Evolutionary conservation across 2,113 vertebrate genomes (phyloP), one percentile per base, ranked within the genome.

Genomic region (Muntiacus muntjak): DNA sequence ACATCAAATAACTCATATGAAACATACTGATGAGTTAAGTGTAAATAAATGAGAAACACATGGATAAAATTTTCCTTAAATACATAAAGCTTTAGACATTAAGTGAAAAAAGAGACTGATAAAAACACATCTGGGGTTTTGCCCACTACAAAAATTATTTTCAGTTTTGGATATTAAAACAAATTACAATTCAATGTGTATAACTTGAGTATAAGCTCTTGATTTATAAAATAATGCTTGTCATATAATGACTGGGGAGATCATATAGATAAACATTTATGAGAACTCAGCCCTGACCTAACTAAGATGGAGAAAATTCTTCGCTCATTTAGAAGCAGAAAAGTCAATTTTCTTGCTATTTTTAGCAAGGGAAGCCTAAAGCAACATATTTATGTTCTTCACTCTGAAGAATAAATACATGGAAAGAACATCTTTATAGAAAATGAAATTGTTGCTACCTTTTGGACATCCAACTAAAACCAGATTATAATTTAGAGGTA

Each of bases 31-130:
- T 98, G 97, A 97, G 95, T 98, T 98, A 98, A 98, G 97, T 97
- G 93, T 98, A 97, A 98, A 98, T 98, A 98, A 98, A 98, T 98
- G 95, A 97, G 92, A 98, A 98, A 96, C 98, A 98, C 94, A 97
- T 98, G 98, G 97, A 97, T 96, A 96, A 98, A 94, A 97, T 96
- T 98, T 97, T 95, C 96, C 96, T 97, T 96, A 95, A 96, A 97
- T 97, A 97, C 96, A 98, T 97, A 98, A 97, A 97, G 83, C 47
- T 92, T 97, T 97, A 97, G 89, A 95, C 93, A 96, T 92, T 95
- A 97, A 98, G 90, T 96, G 96, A 97, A 97, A 81, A 97, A 98
- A 93, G 94, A 97, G 93, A 92, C 91, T 97, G 95, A 98, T 96
- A 97, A 97, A 71, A 98, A 97, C 81, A 96, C 94, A 98, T 95